These are phyloP conservation scores for Hydractinia echinata DNA, from an alignment of 30 jellyfish, hydroid and myxozoan genomes.

Conservation along the genomic window DNA sequence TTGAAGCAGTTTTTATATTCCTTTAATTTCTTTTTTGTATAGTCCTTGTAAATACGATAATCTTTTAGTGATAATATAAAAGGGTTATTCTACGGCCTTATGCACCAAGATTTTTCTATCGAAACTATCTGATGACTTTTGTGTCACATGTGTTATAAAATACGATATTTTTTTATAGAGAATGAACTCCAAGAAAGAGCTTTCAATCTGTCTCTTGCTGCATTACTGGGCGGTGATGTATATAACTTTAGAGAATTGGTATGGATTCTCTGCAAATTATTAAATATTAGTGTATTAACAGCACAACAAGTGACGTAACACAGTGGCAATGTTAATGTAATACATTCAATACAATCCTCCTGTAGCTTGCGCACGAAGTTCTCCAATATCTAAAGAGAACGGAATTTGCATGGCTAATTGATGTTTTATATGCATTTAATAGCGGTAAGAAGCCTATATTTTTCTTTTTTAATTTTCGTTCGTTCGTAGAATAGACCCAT, in stretches of 20 bases:
- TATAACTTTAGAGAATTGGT: conserved; percentile 93
- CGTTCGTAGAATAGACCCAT: background rate
- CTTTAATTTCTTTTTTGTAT: too few species aligned
- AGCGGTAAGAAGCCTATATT: conserved; percentile 51
- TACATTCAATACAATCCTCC: background rate
- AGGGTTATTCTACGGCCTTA: too few species aligned
- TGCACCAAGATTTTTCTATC: too few species aligned
- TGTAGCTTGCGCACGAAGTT: conserved; percentile 86
- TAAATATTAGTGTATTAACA: background rate
- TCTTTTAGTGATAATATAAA: too few species aligned
- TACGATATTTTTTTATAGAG: conserved; percentile 22
- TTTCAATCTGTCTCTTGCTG: conserved; percentile 76
- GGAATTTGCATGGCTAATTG: conserved; percentile 73
- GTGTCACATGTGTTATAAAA: too few species aligned
- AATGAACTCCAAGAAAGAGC: conserved; percentile 74
- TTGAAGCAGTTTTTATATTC: too few species aligned
- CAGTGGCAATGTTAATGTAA: too few species aligned
- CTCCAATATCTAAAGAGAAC: conserved; percentile 57
- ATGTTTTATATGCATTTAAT: conserved; percentile 70
- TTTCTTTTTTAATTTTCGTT: background rate
- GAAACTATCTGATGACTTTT: too few species aligned
- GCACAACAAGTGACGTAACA: too few species aligned
- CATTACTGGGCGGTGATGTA: conserved; percentile 82
- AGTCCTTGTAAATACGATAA: too few species aligned
- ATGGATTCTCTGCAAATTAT: background rate